These are phyloP conservation scores for Probaryconus sp. DNA, from an alignment of 1,140 invertebrate genomes.

Conservation along the genomic window DNA sequence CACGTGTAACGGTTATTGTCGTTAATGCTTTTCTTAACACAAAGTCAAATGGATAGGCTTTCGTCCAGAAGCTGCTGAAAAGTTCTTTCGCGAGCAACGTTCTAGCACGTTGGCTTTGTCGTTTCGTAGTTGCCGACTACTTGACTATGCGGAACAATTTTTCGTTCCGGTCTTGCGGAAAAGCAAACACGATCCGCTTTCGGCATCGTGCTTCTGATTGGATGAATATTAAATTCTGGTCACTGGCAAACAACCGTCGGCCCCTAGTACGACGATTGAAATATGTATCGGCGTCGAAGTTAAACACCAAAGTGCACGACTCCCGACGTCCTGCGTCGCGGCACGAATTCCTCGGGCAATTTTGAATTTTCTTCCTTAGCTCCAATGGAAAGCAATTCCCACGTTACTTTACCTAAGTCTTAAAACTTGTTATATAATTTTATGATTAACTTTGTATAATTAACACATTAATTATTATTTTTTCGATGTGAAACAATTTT, in stretches of 20 bases:
- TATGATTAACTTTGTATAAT: constrained; percentile 32
- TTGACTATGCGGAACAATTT: constrained; percentile 64
- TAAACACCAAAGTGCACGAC: constrained; percentile 71
- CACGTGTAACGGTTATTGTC: constrained; percentile 28
- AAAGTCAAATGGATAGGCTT: constrained; percentile 41
- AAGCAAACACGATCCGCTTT: constrained; percentile 61
- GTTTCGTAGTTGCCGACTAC: constrained; percentile 51
- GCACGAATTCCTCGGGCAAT: constrained; percentile 64
- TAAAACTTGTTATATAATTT: constrained; percentile 20
- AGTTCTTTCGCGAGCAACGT: constrained; percentile 40
- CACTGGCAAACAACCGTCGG: constrained; percentile 69
- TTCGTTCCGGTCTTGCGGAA: constrained; percentile 61
- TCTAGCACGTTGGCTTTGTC: constrained; percentile 38
- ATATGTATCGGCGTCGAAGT: constrained; percentile 73
- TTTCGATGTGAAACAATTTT: too few relatives aligned
- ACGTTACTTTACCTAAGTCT: constrained; percentile 16
- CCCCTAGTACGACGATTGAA: constrained; percentile 68
- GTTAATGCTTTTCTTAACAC: constrained; percentile 36
- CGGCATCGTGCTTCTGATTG: constrained; percentile 65
- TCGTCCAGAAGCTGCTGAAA: constrained; percentile 57
- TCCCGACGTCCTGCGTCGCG: constrained; percentile 64
- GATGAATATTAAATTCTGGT: constrained; percentile 75
- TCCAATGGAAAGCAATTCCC: constrained; percentile 27
- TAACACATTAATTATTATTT: constrained; percentile 33
- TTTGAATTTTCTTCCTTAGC: constrained; percentile 55